phyloP scores from a whole-genome alignment of 2,113 vertebrate species.

The Micronisus gabar region DNA sequence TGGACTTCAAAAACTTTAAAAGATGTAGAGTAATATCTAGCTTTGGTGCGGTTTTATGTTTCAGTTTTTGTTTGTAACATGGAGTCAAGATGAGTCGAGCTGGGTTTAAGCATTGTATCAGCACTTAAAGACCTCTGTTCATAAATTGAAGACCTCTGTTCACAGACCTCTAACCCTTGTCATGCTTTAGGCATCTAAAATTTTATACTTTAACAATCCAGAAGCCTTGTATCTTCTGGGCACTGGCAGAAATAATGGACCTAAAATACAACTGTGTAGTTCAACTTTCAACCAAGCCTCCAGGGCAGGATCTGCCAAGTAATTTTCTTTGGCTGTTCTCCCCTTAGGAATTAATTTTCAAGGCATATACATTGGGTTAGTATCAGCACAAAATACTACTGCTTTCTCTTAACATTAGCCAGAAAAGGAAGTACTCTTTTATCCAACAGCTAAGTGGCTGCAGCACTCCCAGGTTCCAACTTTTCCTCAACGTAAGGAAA shows the following conservation, averaged over 20 bases:
- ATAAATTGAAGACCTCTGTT: background rate
- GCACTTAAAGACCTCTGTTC: background rate
- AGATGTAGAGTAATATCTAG: background rate
- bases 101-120: background rate
- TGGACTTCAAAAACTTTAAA: background rate
- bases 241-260: background rate
- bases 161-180: background rate
- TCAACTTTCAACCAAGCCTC: background rate
- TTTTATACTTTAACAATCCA: background rate
- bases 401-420: background rate
- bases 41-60: background rate
- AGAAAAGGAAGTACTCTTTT: background rate
- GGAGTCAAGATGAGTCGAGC: background rate
- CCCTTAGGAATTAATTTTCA: background rate
- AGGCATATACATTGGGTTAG: rapidly evolving
- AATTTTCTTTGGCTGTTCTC: background rate
- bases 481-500: background rate
- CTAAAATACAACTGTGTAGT: background rate
- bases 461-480: background rate
- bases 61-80: background rate
- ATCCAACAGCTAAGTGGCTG: background rate
- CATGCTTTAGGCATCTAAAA: background rate
- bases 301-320: background rate
- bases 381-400: background rate
- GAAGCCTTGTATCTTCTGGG: background rate